Evolutionary conservation across 2,113 vertebrate genomes (phyloP), one percentile per base, ranked within the genome.

Genomic region (Cyanistes caeruleus): DNA sequence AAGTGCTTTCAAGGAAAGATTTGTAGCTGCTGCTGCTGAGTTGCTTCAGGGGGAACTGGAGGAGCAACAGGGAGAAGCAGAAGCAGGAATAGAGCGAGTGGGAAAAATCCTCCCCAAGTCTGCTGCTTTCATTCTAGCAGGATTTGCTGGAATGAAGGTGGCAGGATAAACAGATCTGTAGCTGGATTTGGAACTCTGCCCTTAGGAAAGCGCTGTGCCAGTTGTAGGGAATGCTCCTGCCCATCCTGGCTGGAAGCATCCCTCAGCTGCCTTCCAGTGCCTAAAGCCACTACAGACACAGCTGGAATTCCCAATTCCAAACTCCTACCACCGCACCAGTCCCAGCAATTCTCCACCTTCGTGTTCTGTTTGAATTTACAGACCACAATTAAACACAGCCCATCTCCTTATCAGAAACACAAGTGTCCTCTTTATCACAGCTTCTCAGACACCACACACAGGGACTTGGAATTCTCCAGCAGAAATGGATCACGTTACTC

Each of bases 161-260:
- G 51, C 92, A 90, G 75, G 88, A 88, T 62, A 95, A 88, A 95
- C 80, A 79, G 48, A 48, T 75, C 84, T 19, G 31, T 2, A 44
- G 83, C 89, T 89, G n/a, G 64, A 25, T 70, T 92, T 88, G 56
- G n/a, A 88, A 13, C 58, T 16, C 13, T 3, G 5, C 44, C 51
- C 80, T 90, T 2, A 23, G 68, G 78, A 25, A 74, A 84, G 90
- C 0, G 8, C 62, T 46, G 56, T 53, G 76, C 62, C 83, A 68
- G 89, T 15, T 94, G 87, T 15, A 89, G 83, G 91, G 85, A 94
- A 25, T 23, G 22, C 74, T 92, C 39, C 80, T 87, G 39, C 72
- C 74, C 6, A 7, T 15, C 59, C 43, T 22, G 73, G 7, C 73
- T 18, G 86, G 28, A 7, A 83, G 48, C 49, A 35, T 3, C 24